Evolutionary conservation across 2,797 vertebrate genomes (phyloP), one percentile per base, ranked within the genome.

Genomic region (Megaceryle alcyon): DNA sequence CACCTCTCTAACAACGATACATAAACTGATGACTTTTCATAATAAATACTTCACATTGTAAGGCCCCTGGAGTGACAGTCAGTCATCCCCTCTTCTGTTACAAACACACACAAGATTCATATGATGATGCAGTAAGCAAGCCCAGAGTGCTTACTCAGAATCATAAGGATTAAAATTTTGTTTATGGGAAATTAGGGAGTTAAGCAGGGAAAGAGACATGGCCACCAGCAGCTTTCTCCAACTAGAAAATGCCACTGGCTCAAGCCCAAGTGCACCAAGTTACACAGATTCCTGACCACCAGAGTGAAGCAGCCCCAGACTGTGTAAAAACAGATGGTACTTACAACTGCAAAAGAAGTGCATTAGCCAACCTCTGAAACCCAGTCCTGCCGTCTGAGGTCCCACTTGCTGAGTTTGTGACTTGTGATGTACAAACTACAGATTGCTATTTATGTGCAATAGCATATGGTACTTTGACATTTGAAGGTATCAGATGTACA

Each of bases 241-340:
- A 6, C 82, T 33, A 69, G 73, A 83, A 95, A 91, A 90, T 33
- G 43, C 54, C 51, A 66, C 73, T 95, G 95, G 88, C 92, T 88
- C 29, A 63, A 65, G 70, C 46, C 77, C 92, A 93, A 37, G 12
- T 22, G 53, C 54, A 31, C 65, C 37, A 39, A 63, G 73, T 85
- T 92, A 56, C 13, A 14, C 21, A 81, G 88, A 90, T 88, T 94
- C 86, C 93, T 92, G 88, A 80, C 86, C 81, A 84, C 39, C 81
- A 90, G 77, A 5, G 54, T 66, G 90, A 93, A 91, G 78, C 68
- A 72, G 81, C 21, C 60, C 44, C 91, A 90, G 87, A 54, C 76
- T 71, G 28, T 84, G 66, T 91, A 86, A 82, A 89, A 96, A 90
- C 92, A 96, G 82, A 93, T 48, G 59, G 92, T 18, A 56, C 69